Evolutionary conservation across 2,797 vertebrate species (phyloP), one percentile per base, ranked within the genome.

Genomic region (Falco naumanni): DNA sequence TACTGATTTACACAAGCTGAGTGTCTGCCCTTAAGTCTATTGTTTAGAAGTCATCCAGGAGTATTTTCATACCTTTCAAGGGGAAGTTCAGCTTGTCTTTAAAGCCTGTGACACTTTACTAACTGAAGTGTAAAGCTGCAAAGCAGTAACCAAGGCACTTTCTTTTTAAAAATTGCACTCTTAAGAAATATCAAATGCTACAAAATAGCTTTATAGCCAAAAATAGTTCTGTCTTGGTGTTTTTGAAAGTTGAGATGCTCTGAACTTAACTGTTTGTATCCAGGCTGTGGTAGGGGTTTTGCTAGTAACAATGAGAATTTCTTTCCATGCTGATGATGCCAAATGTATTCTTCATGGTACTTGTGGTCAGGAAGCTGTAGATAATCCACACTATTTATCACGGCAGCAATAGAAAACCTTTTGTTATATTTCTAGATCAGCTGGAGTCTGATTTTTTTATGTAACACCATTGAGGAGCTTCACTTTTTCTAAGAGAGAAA

Each of bases 61-160:
- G 50, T 88, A 81, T 96, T 95, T 93, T 93, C 91, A 83, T 96
- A 61, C 33, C 41, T 87, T 96, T 81, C 69, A 96, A 66, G 69
- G 65, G 54, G 61, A 83, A 34, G 57, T 89, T 94, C 78, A 84
- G 72, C 41, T 60, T 74, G 61, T 78, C 78, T 95, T 71, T 89
- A 86, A 89, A 96, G 81, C 41, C 47, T 39, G 39, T 72, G 61
- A 84, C 81, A 76, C 90, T 87, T 93, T 4, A 45, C 57, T 69
- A 87, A 69, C 79, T 79, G 82, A 78, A 95, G 90, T 66, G 76
- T 83, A 84, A 93, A 90, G 48, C 89, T 81, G 72, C 59, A 84
- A 86, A 89, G 41, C 33, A n/a, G 71, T 89, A 87, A 83, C 68
- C 19, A 26, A 75, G 69, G 54, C 59, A 78, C 50, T 87, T 86